Percentiles rank a stretch among this genome's conserved stretches.
phyloP scores from a whole-genome alignment of 2,113 vertebrate genomes.

The Campylomormyrus tamandua region DNA sequence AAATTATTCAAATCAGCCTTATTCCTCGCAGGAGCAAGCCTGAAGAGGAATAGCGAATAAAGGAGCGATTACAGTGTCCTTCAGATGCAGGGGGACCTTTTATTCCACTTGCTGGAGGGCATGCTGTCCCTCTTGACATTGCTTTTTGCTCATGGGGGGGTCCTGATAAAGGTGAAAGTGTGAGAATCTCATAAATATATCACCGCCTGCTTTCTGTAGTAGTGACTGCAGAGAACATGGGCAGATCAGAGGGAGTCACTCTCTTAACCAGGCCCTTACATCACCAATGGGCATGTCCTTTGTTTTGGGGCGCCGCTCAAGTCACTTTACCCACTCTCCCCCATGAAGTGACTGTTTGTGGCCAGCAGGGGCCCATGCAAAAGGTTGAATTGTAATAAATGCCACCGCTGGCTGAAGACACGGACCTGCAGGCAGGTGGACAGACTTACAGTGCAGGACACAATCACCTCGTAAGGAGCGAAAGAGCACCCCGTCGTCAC shows the following conservation, averaged over 20 bases:
- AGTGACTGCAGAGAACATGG: background rate
- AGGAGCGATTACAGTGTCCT: conserved; percentile 8
- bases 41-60: conserved; percentile 16
- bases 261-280: background rate
- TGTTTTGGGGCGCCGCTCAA: background rate
- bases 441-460: background rate
- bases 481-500: background rate
- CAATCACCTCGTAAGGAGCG: background rate
- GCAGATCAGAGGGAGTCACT: background rate
- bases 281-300: background rate
- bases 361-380: background rate
- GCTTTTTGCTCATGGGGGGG: background rate
- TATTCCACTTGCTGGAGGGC: background rate
- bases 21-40: conserved; percentile 17
- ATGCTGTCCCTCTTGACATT: background rate
- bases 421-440: background rate
- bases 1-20: conserved; percentile 16
- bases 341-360: background rate
- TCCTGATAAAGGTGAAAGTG: background rate
- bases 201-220: background rate
- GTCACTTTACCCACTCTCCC: background rate
- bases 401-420: background rate
- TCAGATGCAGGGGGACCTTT: background rate
- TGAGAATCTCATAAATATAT: background rate
- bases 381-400: background rate